These are phyloP conservation scores for Macrostomum lignano DNA, from an alignment of 1,140 invertebrate genomes.

Conservation along the genomic window DNA sequence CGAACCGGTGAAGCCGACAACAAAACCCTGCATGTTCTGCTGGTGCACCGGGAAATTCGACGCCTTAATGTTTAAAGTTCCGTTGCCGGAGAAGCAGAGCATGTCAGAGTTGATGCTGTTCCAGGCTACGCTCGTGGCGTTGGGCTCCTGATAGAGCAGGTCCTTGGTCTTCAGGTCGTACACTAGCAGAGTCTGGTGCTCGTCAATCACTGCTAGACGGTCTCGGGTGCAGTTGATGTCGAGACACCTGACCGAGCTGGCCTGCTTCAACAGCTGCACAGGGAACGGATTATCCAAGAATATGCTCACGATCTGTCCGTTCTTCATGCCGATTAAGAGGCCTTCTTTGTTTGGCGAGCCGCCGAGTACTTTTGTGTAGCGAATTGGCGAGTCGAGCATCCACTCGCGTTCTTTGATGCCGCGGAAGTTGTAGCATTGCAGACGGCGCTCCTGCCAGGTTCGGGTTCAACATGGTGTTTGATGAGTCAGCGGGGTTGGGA, in stretches of 20 bases:
- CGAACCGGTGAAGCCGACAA: constrained; percentile 70
- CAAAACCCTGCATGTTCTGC: constrained; percentile 60
- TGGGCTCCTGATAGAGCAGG: constrained; percentile 40
- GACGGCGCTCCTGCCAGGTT: constrained; percentile 39
- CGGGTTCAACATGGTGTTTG: no score
- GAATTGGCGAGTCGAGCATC: constrained; percentile 56
- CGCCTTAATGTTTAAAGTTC: constrained; percentile 54
- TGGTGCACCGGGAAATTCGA: constrained; percentile 52
- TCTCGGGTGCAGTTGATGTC: background rate
- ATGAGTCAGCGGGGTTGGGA: no score
- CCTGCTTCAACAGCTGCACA: constrained; percentile 46
- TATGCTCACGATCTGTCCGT: constrained; percentile 60
- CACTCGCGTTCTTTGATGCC: constrained; percentile 57
- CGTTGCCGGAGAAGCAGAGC: constrained; percentile 60
- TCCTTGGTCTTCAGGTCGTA: constrained; percentile 8
- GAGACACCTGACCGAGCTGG: constrained; percentile 52
- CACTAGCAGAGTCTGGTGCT: background rate
- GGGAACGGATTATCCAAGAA: constrained; percentile 70
- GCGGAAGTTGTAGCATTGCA: constrained; percentile 51
- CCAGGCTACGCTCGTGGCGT: constrained; percentile 75
- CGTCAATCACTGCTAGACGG: background rate
- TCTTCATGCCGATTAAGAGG: constrained; percentile 56
- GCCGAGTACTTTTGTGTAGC: constrained; percentile 55
- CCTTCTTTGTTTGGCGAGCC: constrained; percentile 54
- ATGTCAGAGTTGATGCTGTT: constrained; percentile 74